phyloP scores from a whole-genome alignment of 2,888 invertebrate species.

The Globia sparganii region DNA sequence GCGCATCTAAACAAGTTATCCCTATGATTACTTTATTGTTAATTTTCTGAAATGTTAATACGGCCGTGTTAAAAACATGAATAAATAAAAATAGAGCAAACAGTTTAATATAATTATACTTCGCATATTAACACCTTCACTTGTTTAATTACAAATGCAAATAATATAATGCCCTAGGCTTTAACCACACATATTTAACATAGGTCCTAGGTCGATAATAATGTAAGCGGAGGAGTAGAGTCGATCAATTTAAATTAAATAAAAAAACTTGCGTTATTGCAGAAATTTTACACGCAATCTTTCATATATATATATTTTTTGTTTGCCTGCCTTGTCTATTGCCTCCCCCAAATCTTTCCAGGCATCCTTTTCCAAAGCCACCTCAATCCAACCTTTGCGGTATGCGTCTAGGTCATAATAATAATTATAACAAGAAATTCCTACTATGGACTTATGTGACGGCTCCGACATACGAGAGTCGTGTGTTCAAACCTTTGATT shows the following conservation, averaged over 20 bases:
- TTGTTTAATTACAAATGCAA: neutral
- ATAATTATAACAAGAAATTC: neutral
- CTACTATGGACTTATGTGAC: neutral
- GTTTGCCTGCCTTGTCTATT: neutral
- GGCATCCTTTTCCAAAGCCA: neutral
- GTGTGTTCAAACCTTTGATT: no score
- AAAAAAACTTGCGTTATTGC: neutral
- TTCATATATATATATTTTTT: neutral
- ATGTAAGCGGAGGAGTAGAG: neutral
- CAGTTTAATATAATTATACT: no score
- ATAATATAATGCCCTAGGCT: neutral
- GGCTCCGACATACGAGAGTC: neutral
- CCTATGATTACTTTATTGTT: no score
- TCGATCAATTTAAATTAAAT: neutral
- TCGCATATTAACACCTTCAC: neutral
- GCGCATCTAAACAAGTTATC: neutral
- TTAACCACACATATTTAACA: neutral
- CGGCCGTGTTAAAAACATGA: neutral
- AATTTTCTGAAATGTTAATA: neutral
- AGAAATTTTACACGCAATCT: neutral
- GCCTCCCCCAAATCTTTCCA: neutral
- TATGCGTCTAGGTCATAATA: neutral
- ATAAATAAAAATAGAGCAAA: neutral
- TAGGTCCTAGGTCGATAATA: neutral
- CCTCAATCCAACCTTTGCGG: neutral